Base-by-base conservation (phyloP, 30 jellyfish, hydroid and myxozoan species). In the Hydra vulgaris region DNA sequence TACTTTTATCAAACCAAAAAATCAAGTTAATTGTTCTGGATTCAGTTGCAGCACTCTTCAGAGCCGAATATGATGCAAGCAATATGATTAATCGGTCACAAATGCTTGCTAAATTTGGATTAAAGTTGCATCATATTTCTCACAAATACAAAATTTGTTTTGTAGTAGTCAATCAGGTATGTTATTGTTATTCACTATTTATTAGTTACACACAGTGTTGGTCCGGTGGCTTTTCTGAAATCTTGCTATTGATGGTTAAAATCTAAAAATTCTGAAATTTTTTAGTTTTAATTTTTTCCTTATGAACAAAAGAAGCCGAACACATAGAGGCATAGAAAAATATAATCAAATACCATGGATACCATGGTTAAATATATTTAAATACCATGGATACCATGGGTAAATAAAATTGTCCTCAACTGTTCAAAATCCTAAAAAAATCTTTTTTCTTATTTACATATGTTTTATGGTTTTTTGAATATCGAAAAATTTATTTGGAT, bases 1-100 rank as follows among this genome's bases (percentile, higher is more conserved):
- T 73, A 1, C 80, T 91, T 20, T 81, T 91, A 78, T 40, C 56
- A 27, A 78, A 82, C 27, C 67, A 87, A 25, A 80, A 79, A 40
- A 86, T 91, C 23, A 87, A 87, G 71, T 53, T 91, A 68, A 84
- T 91, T 18, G 89, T 91, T 15, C 84, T 91, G 71, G 98, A 91
- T 80, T 91, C 98, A 7, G 79, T 91, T 66, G 96, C 98, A 77
- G 98, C 98, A 0, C 77, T 91, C 75, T 91, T 91, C 79, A 89
- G 98, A 0, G 98, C 87, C 12, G 98, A 91, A 82, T 91, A 54
- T 74, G 55, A 91, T 15, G 22, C 74, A 27, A 71, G 69, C 27
- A 89, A 91, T n/a, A 68, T 72, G 53, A 70, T 84, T 1, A 95
- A 83, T 54, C 80, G 95, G 40, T 81, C 96, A 17, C 83, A 84